These are phyloP conservation scores for Ruditapes philippinarum DNA, from an alignment of 1,140 invertebrate genomes.

Conservation along the genomic window DNA sequence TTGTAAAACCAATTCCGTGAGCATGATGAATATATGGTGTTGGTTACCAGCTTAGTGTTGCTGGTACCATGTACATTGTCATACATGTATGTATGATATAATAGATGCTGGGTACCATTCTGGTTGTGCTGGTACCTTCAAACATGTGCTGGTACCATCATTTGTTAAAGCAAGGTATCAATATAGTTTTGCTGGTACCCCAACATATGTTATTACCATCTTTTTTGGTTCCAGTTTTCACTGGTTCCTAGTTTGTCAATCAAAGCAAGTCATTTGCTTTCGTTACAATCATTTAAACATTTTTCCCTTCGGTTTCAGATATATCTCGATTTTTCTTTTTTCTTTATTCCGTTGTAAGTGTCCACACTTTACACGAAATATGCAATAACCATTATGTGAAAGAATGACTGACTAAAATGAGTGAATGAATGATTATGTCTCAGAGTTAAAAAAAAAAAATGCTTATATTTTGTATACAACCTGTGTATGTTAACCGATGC, in stretches of 20 bases:
- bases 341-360: neutral
- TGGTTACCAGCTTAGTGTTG: too few species aligned
- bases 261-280: neutral
- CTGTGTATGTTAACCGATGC: slow-evolving; percentile 43
- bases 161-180: too few species aligned
- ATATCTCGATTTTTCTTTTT: neutral
- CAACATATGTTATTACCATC: too few species aligned
- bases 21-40: too few species aligned
- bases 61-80: too few species aligned
- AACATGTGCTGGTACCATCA: neutral
- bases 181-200: neutral
- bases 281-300: neutral
- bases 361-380: neutral
- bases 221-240: too few species aligned
- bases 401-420: slow-evolving; percentile 1
- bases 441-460: neutral
- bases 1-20: too few species aligned
- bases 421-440: neutral
- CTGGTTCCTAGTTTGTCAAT: neutral
- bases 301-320: neutral
- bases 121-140: too few species aligned
- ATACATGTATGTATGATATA: too few species aligned
- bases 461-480: slow-evolving; percentile 50
- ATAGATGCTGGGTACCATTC: too few species aligned
- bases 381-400: slow-evolving; percentile 2